Base-by-base conservation (phyloP, 2,113 vertebrate genomes). In the Mixornis gularis region DNA sequence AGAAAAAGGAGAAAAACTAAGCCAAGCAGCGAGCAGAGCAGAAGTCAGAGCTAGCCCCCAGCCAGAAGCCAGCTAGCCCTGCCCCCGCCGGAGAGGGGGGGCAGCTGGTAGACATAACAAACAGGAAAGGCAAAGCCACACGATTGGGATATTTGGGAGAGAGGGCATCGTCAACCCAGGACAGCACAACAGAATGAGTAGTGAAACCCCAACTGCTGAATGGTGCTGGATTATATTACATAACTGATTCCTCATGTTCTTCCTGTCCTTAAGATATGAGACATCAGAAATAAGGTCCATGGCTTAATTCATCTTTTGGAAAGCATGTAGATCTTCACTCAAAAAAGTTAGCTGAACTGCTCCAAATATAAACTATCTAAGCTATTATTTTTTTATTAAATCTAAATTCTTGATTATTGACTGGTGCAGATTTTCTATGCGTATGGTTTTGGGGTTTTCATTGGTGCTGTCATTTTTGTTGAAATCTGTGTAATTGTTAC, bases 171-270 rank as follows among this genome's bases (percentile, higher is more conserved):
- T n/a, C n/a, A n/a, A n/a, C n/a, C n/a, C n/a, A n/a, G n/a, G n/a
- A n/a, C n/a, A n/a, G n/a, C n/a, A n/a, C 29, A 46, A 46, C 7
- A 43, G 40, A 56, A 48, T 3, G 7, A 64, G 12, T 15, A 43
- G 38, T 69, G 59, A 76, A 87, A 85, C 53, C 43, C 13, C 29
- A 52, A 0, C 36, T 69, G 38, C 55, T 51, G 64, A 62, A 32
- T 32, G 14, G 4, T 5, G 1, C 32, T 64, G 32, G 29, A 29
- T 70, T 80, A 19, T 69, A 1, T 46, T n/a, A 34, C 6, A 0
- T 9, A 58, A 69, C 7, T 40, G 21, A 40, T 49, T 36, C 1
- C 5, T 12, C 6, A 21, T 0, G 0, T 59, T 90, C 2, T 80
- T 72, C 32, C 13, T 49, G 10, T 34, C 22, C 19, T 46, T 49